Base-by-base conservation (phyloP, 2,888 invertebrate genomes). In the Antheraea yamamai region DNA sequence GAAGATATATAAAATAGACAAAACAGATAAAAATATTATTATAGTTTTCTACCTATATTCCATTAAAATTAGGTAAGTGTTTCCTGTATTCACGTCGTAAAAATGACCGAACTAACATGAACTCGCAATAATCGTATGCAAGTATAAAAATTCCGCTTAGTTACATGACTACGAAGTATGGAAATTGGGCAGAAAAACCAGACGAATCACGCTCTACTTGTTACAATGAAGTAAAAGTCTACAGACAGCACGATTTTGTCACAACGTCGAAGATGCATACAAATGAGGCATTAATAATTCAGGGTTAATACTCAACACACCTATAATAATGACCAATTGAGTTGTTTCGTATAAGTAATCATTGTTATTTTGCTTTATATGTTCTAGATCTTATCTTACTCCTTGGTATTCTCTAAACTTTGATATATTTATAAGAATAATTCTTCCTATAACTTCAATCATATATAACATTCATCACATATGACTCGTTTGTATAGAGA, bases 161-260 rank as follows among this genome's bases (percentile, higher is more conserved):
- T 78, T 71, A 76, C 78, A 79, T 30, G 58, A 68, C 26, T 39
- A 75, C 52, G 73, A 75, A 76, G 74, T 72, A 74, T 76, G 72
- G 51, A 76, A 73, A 73, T 72, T 52, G 16, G 16, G 55, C 79
- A 78, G 79, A 78, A 77, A 77, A 77, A 72, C 78, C 79, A 83
- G 86, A 83, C 85, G 81, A 79, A 83, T 78, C 85, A 85, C 85
- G 85, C 84, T 85, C 82, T 82, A 81, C 76, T 85, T 85, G 83
- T 79, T 78, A 64, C 74, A 75, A 52, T 76, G 78, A 81, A 81
- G 84, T 86, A 85, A 86, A 86, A 86, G 84, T 82, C 76, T 77
- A 35, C 70, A 70, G 75, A 75, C 75, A 47, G 73, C 73, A 75
- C 75, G 73, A 73, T 70, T 75, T 75, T 75, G 75, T 75, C 75